phyloP scores from a whole-genome alignment of 2,888 invertebrate species.

The Eustalomyia histrio region DNA sequence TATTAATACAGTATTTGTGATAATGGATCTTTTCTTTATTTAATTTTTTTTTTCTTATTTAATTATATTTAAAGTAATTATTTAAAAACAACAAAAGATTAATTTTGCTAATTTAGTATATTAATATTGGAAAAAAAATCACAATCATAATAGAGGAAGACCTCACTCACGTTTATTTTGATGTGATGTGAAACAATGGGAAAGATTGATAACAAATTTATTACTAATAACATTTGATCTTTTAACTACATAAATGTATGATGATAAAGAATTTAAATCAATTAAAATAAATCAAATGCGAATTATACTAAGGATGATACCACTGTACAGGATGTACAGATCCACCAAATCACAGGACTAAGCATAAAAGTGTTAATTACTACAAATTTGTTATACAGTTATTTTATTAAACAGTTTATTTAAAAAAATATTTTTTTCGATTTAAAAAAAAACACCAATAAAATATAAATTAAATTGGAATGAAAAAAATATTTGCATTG shows the following conservation, averaged over 20 bases:
- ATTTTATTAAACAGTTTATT: too few species aligned
- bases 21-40: conserved; percentile 22
- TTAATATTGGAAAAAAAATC: neutral
- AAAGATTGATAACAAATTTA: conserved; percentile 20
- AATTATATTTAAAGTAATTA: neutral
- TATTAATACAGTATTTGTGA: conserved; percentile 30
- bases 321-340: too few species aligned
- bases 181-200: conserved; percentile 21
- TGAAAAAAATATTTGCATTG: too few species aligned
- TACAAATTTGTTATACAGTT: too few species aligned
- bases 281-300: neutral
- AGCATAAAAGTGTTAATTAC: too few species aligned
- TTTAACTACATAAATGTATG: neutral
- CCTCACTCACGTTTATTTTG: conserved; percentile 48
- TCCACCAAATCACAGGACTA: too few species aligned
- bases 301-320: too few species aligned
- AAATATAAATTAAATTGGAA: too few species aligned
- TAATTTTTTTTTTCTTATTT: conserved; percentile 20
- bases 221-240: conserved; percentile 43
- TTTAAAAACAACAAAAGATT: conserved; percentile 21
- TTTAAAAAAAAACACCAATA: too few species aligned
- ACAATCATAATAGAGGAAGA: conserved; percentile 28
- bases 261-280: neutral
- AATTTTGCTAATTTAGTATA: conserved; percentile 24
- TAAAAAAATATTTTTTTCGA: too few species aligned